Evolutionary conservation across 2,113 vertebrate species (phyloP).

Genomic region (Rhinolophus ferrumequinum): DNA sequence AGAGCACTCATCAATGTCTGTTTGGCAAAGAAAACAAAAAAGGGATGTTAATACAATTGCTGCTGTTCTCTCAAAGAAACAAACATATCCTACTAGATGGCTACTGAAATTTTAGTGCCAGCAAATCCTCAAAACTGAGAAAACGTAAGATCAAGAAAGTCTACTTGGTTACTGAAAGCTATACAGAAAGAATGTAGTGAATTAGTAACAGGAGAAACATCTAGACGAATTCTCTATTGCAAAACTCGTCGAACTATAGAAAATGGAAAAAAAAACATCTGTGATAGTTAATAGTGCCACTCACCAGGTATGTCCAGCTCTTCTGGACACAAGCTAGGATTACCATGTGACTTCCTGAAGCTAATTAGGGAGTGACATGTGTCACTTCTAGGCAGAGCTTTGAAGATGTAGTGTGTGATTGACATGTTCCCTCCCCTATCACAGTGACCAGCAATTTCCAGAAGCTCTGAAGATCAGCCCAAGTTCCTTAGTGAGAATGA

Average conservation of each 20-base stretch:
- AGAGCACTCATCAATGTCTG: constrained; percentile 98
- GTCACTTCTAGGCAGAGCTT: background rate
- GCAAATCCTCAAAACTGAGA: background rate
- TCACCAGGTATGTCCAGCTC: background rate
- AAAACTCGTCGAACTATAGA: background rate
- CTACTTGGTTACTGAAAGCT: background rate
- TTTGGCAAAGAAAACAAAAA: constrained; percentile 65
- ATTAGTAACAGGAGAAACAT: background rate
- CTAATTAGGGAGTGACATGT: background rate
- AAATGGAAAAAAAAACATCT: background rate
- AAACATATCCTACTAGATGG: background rate
- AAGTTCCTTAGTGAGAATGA: background rate
- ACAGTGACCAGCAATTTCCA: background rate
- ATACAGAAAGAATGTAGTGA: background rate
- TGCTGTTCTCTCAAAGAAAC: constrained; percentile 26
- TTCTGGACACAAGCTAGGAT: background rate
- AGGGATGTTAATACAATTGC: constrained; percentile 15
- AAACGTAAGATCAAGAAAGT: background rate
- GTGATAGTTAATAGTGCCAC: background rate
- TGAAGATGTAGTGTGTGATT: background rate
- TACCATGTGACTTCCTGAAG: background rate
- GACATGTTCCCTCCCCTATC: background rate
- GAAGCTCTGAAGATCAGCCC: background rate
- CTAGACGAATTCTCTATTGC: background rate
- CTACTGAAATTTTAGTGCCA: constrained; percentile 43